Percentiles rank a stretch among this genome's conserved stretches.
Evolutionary conservation across 2,888 invertebrate genomes (phyloP).

Genomic region (Netelia virgata): DNA sequence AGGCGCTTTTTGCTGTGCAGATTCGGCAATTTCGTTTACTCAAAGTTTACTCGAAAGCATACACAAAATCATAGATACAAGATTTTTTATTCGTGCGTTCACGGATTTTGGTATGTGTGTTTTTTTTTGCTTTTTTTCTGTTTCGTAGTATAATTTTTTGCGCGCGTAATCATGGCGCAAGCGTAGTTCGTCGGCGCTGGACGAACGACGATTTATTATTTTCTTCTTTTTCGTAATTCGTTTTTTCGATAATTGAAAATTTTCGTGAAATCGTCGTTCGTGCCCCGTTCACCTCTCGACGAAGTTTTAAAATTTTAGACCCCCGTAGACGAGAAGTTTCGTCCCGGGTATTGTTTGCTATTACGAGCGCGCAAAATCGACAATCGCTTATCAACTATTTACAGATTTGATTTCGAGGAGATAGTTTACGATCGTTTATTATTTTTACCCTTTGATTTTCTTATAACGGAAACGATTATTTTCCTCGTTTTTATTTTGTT

Average conservation of each 20-base stretch:
- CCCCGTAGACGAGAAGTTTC: not conserved
- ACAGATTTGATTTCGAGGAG: conserved; percentile 72
- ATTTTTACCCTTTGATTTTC: conserved; percentile 65
- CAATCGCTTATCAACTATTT: conserved; percentile 73
- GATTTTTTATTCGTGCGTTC: conserved; percentile 57
- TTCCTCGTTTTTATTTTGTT: conserved; percentile 12
- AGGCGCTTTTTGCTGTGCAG: conserved; percentile 57
- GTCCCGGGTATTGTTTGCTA: not conserved
- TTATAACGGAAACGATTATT: conserved; percentile 60
- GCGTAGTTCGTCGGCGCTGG: not conserved
- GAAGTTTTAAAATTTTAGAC: not conserved
- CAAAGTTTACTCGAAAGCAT: conserved; percentile 54
- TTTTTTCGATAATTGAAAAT: not conserved
- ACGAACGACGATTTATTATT: conserved; percentile 47
- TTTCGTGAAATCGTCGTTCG: conserved; percentile 40
- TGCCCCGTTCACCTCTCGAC: conserved; percentile 11
- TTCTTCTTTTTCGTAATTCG: conserved; percentile 2
- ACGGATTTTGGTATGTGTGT: conserved; percentile 57
- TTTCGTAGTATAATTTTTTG: conserved; percentile 7
- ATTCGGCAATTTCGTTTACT: conserved; percentile 45
- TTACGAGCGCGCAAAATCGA: conserved; percentile 58
- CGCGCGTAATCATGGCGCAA: conserved; percentile 36
- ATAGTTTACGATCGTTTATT: conserved; percentile 59
- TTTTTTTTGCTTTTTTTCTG: not conserved
- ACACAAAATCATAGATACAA: conserved; percentile 50